Percentiles rank a stretch among this genome's conserved stretches.
These are phyloP conservation scores for Parauchenoglanis punctatus DNA, from an alignment of 2,797 vertebrate species.

Conservation along the genomic window DNA sequence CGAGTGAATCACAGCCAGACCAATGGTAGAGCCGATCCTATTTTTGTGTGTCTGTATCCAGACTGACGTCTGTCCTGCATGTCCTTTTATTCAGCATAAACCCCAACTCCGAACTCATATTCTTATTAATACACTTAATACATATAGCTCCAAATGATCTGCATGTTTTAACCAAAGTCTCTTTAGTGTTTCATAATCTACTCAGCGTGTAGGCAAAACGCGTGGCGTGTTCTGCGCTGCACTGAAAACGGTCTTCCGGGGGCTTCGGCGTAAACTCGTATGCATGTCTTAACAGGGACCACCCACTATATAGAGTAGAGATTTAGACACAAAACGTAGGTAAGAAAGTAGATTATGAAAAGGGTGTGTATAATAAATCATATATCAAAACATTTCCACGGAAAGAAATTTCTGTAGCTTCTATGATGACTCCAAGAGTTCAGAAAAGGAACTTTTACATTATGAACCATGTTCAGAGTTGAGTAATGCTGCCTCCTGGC, in stretches of 20 bases:
- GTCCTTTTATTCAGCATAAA: not conserved
- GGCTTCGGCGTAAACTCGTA: constrained; percentile 17
- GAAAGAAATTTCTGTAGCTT: not conserved
- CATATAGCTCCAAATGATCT: constrained; percentile 47
- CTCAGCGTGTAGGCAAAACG: constrained; percentile 32
- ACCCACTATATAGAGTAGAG: constrained; percentile 15
- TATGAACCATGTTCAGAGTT: constrained; percentile 2
- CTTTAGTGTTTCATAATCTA: constrained; percentile 51
- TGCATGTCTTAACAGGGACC: constrained; percentile 42
- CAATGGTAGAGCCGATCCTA: not conserved
- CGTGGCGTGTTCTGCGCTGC: not conserved
- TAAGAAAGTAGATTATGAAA: constrained; percentile 2
- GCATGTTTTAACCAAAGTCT: constrained; percentile 68
- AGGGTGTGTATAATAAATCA: not conserved
- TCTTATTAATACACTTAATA: not conserved
- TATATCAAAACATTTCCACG: constrained; percentile 7
- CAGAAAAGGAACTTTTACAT: not conserved
- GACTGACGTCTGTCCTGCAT: not conserved
- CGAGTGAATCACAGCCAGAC: not conserved
- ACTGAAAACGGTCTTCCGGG: constrained; percentile 54
- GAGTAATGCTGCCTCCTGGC: not conserved
- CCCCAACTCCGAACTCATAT: not conserved
- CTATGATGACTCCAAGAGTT: not conserved
- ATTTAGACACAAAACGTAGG: not conserved
- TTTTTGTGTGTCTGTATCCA: not conserved